phyloP scores from a whole-genome alignment of 1,140 invertebrate species.

The Drosophila kurseongensis region DNA sequence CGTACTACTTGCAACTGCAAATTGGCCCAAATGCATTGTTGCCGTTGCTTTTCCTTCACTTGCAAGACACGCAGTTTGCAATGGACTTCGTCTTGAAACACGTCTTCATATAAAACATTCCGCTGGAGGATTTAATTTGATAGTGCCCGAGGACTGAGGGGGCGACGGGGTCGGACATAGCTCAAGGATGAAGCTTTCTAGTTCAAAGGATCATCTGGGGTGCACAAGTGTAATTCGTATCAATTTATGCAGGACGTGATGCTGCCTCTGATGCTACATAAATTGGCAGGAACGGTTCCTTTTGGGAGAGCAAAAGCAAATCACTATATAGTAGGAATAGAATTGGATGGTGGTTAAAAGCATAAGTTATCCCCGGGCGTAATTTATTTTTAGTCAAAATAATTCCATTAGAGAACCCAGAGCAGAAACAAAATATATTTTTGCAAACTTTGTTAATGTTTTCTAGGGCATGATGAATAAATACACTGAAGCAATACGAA shows the following conservation, averaged over 20 bases:
- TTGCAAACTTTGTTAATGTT: no score
- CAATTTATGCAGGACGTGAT: slow-evolving; percentile 65
- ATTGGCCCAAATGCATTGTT: slow-evolving; percentile 40
- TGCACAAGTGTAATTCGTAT: slow-evolving; percentile 53
- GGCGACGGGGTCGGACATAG: background rate
- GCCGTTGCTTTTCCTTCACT: slow-evolving; percentile 11
- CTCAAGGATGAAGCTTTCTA: slow-evolving; percentile 20
- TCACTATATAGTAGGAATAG: background rate
- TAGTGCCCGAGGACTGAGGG: slow-evolving; percentile 8
- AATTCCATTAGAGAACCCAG: slow-evolving; percentile 13
- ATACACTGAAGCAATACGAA: no score
- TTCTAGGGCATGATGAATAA: no score
- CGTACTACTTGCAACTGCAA: slow-evolving; percentile 15
- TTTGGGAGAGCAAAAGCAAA: background rate
- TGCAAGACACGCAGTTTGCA: slow-evolving; percentile 12
- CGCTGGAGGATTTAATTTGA: slow-evolving; percentile 46
- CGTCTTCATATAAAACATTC: slow-evolving; percentile 29
- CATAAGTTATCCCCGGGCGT: background rate
- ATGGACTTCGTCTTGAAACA: slow-evolving; percentile 13
- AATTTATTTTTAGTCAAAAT: slow-evolving; percentile 22
- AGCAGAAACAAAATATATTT: background rate
- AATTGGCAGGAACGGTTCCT: slow-evolving; percentile 32
- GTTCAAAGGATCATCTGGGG: slow-evolving; percentile 49
- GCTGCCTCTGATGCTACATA: slow-evolving; percentile 32
- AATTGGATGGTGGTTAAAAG: slow-evolving; percentile 8